phyloP scores from a whole-genome alignment of 2,797 vertebrate species.

The Hoplostethus mediterraneus region DNA sequence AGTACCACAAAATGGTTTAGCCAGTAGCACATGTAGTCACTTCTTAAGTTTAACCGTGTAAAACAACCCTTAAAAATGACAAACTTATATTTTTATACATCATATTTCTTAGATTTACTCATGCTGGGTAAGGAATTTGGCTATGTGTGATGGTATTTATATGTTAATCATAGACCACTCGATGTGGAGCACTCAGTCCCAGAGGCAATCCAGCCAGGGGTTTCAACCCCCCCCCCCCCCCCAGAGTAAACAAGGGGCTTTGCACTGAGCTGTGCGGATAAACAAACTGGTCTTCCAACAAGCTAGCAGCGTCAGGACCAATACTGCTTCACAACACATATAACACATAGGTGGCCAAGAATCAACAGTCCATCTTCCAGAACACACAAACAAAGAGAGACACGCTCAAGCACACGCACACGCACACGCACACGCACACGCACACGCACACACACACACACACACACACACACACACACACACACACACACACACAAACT shows the following conservation, averaged over 20 bases:
- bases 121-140: slow-evolving; percentile 1
- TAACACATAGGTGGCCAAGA: slow-evolving; percentile 13
- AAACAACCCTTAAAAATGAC: background rate
- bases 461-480: background rate
- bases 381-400: background rate
- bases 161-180: slow-evolving; percentile 36
- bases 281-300: slow-evolving; percentile 59
- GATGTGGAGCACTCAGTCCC: slow-evolving; percentile 36
- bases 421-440: background rate
- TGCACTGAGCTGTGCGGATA: slow-evolving; percentile 58
- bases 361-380: background rate
- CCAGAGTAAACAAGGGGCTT: slow-evolving; percentile 60
- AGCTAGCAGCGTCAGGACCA: slow-evolving; percentile 18
- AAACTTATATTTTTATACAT: background rate
- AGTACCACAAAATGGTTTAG: background rate
- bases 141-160: slow-evolving; percentile 35
- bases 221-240: slow-evolving; percentile 46
- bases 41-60: too few relatives aligned
- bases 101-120: background rate
- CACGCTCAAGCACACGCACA: background rate
- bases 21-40: background rate
- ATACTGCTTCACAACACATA: slow-evolving; percentile 30
- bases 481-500: background rate
- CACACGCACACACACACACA: too few relatives aligned
- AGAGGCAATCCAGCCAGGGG: slow-evolving; percentile 30